Base-by-base conservation (phyloP, 2,888 invertebrate genomes). In the Cataglyphis cursor region DNA sequence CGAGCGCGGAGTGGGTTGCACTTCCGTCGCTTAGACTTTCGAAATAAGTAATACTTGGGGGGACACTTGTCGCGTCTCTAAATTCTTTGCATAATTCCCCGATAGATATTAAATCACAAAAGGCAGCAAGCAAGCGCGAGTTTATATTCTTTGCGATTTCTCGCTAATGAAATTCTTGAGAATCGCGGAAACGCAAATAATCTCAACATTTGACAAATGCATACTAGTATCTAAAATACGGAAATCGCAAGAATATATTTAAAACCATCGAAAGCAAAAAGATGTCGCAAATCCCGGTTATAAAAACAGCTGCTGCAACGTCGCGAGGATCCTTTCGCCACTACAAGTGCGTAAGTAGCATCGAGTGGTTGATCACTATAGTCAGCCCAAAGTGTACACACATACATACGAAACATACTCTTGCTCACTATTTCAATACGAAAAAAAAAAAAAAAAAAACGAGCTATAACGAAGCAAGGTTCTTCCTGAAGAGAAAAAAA, bases 341-440 rank as follows among this genome's bases (percentile, higher is more conserved):
- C 81, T 87, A 84, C 89, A 48, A 92, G 93, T 92, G 91, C 89
- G 89, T 92, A 92, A 93, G 93, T 93, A 92, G 93, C 87, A 89
- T 92, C 90, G 90, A 92, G 92, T 92, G 91, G 88, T 91, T 92
- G 93, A 92, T 90, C 93, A 91, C 90, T 54, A 54, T 54, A 54
- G 66, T 93, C 91, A 90, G 88, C 91, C 88, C 87, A 88, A 90
- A 92, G 90, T 89, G 89, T 87, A 88, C 73, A 64, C 86, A 82
- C 66, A 38, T 41, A 28, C 18, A 21, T 18, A 35, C 48, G n/a
- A n/a, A 51, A 51, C 1, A 51, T n/a, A 51, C 10, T 38, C 68
- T 62, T n/a, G 18, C 51, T 51, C n/a, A n/a, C 51, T 28, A n/a
- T 51, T 51, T 59, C 31, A 35, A 48, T n/a, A 44, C 15, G 0